Base-by-base conservation (phyloP, 2,797 vertebrate species). In the Mallotus villosus region DNA sequence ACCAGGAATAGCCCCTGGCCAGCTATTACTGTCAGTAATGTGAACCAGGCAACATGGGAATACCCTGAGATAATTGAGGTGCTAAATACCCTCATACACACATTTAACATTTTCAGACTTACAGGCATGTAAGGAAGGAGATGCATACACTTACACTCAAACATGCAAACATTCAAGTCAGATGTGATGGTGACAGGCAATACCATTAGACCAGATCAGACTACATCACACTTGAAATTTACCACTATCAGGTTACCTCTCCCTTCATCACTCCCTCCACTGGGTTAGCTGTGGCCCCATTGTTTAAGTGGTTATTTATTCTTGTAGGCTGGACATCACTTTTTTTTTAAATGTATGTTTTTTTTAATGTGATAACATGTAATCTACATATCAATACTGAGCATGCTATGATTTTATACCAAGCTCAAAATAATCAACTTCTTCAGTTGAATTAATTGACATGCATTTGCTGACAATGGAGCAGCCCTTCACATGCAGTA, bases 11-110 rank as follows among this genome's bases (percentile, higher is more conserved):
- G 91, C 89, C 86, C 65, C 69, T 74, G 76, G 84, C 83, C 78
- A 82, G 85, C 86, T 89, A 92, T 92, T 90, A 90, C 80, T 74
- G 81, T 74, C 49, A 67, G 88, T 88, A 91, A 93, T 93, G 78
- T 91, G 89, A 93, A 89, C 85, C 89, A 86, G 79, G 87, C 84
- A 88, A 81, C 85, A 86, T 82, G 91, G 92, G 92, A 93, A 92
- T 92, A 89, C 80, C 61, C 85, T 81, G 77, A 77, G 86, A 89
- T 88, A 89, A 93, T 90, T 89, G 80, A 66, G 24, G 61, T 46
- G 49, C 71, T 60, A 74, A 87, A 88, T 84, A 86, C 82, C 82
- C 77, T 14, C 49, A 51, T 17, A 51, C 49, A 72, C 68, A 67
- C 64, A 63, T 34, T 19, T 63, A 69, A 24, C 1, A 22, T 22